Evolutionary conservation across 2,888 invertebrate genomes (phyloP).

Genomic region (Rhimphoctona megacephalus): DNA sequence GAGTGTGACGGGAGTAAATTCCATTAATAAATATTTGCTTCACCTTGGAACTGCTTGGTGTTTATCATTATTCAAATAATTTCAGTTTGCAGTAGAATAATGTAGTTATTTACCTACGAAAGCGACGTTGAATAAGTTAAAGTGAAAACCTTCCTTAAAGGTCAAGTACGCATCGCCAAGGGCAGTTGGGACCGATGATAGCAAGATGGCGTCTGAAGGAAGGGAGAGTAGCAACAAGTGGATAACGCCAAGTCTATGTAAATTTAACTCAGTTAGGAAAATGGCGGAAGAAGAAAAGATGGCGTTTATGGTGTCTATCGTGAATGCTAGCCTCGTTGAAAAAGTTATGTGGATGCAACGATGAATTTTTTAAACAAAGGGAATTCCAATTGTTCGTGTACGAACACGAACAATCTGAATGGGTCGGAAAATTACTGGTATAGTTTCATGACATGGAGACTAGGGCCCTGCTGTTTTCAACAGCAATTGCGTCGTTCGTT

Average conservation of each 20-base stretch:
- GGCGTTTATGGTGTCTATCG: not conserved
- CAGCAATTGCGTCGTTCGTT: not conserved
- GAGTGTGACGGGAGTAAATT: not conserved
- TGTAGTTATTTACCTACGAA: not conserved
- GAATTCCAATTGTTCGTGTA: not conserved
- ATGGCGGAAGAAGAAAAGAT: not conserved
- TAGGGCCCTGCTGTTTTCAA: not conserved
- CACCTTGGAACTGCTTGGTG: not conserved
- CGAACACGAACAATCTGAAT: not conserved
- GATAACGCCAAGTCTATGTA: not conserved
- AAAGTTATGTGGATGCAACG: not conserved
- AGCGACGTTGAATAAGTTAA: not conserved
- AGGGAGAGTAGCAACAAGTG: not conserved
- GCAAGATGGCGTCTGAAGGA: not conserved
- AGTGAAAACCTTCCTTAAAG: not conserved
- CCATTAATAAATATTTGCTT: not conserved
- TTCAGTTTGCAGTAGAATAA: not conserved
- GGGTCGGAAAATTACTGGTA: not conserved
- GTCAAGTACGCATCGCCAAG: not conserved
- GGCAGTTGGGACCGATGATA: not conserved
- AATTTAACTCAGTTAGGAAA: not conserved
- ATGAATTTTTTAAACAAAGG: not conserved
- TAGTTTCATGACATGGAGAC: constrained; percentile 4
- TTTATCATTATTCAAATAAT: not conserved
- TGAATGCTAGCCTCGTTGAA: not conserved